Base-by-base conservation (phyloP, 2,113 vertebrate genomes). In the Cranoglanis bouderius region DNA sequence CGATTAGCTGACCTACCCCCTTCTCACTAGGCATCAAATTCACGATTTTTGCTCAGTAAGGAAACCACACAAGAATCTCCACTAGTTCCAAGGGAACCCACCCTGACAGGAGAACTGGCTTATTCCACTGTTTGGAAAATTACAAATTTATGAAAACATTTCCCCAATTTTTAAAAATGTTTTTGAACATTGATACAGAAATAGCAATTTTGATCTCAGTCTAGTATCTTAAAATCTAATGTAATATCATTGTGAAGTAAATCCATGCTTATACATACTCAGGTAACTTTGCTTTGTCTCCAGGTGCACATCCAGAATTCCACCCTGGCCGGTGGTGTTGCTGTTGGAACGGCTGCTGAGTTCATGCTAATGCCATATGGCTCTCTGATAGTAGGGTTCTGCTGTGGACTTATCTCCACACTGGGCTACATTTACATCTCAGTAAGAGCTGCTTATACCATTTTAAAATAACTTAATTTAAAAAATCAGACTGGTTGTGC, bases 281-380 rank as follows among this genome's bases (percentile, higher is more conserved):
- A 21, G 75, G 8, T 40, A 82, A 40, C 40, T 46, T 70, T 53
- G 74, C 26, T 38, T 49, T 24, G n/a, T 82, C 1, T 72, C 26
- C 94, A 99, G 98, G 98, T 99, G 18, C 98, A 99, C 92, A 97
- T 99, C 92, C 98, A 99, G 96, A 99, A 99, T 0, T 96, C 98
- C 53, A 99, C 98, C 0, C 95, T 99, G 21, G 98, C 98, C 0
- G 98, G 98, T 0, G 98, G 98, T 0, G 98, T 99, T 88, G 98
- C 97, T 0, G 97, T 98, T 89, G 98, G 98, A 90, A 99, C 98
- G 0, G 96, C 98, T 0, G 98, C 97, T 0, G 98, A 99, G 94
- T 98, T 99, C 96, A 97, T 99, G 97, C 95, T 99, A 92, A 97
- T 95, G 90, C 97, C 98, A 0, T 99, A 99, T 0, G 98, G 98